Percentiles rank a stretch among this genome's conserved stretches.
Conservation (phyloP, 2,797 vertebrate genomes). For the Avahi laniger region DNA sequence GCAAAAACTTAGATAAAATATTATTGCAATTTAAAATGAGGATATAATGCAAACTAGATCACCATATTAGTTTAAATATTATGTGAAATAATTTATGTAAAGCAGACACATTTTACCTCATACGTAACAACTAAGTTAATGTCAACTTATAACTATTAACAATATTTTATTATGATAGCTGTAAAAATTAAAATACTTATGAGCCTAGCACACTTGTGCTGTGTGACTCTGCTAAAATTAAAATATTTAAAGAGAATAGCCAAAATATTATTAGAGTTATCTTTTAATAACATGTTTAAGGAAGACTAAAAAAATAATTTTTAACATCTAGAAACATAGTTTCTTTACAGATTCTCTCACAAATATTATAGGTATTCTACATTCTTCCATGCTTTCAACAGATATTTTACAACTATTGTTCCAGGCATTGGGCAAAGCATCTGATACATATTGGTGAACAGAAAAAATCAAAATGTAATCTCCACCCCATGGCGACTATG, state of each 20-base stretch:
- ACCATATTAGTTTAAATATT: background rate
- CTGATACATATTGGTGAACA: background rate
- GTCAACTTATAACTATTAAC: background rate
- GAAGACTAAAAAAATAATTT: background rate
- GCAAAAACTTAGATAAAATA: background rate
- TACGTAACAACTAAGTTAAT: background rate
- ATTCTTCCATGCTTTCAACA: background rate
- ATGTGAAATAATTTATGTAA: background rate
- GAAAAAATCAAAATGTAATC: background rate
- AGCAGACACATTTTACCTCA: background rate
- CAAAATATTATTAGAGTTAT: background rate
- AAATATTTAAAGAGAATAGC: background rate
- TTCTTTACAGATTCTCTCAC: background rate
- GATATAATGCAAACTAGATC: background rate
- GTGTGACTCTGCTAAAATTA: background rate
- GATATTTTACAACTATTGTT: background rate
- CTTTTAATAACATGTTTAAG: background rate
- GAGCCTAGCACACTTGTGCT: no score
- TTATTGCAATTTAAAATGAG: background rate
- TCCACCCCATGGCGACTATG: background rate
- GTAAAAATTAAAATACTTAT: background rate
- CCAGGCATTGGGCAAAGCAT: background rate
- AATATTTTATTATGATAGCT: background rate
- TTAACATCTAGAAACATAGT: background rate
- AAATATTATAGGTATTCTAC: background rate